Evolutionary conservation across 2,888 invertebrate species (phyloP).

Genomic region (Muschampia plurimacula): DNA sequence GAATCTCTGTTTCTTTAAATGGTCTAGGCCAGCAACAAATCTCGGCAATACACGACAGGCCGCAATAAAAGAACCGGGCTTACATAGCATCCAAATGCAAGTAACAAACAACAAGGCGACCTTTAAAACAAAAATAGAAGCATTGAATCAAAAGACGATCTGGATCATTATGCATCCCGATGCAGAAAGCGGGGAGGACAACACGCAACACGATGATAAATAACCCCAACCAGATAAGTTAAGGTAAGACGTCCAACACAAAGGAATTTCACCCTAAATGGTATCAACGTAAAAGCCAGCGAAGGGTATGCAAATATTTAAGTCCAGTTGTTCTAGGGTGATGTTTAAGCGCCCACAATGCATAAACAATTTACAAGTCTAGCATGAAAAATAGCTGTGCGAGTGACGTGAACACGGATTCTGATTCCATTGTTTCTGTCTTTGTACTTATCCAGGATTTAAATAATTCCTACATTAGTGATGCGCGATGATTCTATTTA

Average conservation of each 20-base stretch:
- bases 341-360: conserved; percentile 54
- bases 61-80: conserved; percentile 32
- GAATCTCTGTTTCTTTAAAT: conserved; percentile 23
- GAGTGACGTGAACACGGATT: conserved; percentile 58
- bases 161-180: conserved; percentile 54
- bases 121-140: conserved; percentile 55
- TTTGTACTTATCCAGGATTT: neutral
- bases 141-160: conserved; percentile 55
- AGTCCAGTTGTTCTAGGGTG: conserved; percentile 35
- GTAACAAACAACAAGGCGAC: conserved; percentile 47
- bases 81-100: conserved; percentile 31
- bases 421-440: conserved; percentile 59
- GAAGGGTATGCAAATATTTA: conserved; percentile 24
- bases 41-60: conserved; percentile 24
- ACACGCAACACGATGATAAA: conserved; percentile 48
- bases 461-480: neutral
- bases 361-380: conserved; percentile 56
- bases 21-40: conserved; percentile 29
- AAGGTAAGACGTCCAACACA: conserved; percentile 1
- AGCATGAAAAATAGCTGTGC: conserved; percentile 58
- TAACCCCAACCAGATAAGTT: conserved; percentile 42
- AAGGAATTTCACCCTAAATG: conserved; percentile 30
- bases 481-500: neutral
- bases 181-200: conserved; percentile 49
- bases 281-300: conserved; percentile 23